These are phyloP conservation scores for Mesochorus sp. DNA, from an alignment of 2,888 invertebrate species.

Conservation along the genomic window DNA sequence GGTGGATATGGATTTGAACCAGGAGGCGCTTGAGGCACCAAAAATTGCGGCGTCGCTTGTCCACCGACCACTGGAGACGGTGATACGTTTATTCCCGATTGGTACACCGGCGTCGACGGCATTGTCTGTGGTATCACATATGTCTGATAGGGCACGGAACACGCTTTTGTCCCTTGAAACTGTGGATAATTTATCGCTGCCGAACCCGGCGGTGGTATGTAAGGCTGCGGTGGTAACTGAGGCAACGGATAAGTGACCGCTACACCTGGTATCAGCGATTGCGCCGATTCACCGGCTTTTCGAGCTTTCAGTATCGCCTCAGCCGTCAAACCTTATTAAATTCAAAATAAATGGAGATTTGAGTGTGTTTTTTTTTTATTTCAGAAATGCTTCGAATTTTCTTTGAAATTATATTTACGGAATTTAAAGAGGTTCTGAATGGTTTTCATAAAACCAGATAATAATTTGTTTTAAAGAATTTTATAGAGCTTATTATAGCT, in stretches of 20 bases:
- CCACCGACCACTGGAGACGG: constrained; percentile 41
- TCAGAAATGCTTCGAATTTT: too few relatives aligned
- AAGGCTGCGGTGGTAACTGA: constrained; percentile 79
- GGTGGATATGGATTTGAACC: constrained; percentile 80
- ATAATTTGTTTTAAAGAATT: too few relatives aligned
- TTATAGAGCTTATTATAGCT: too few relatives aligned
- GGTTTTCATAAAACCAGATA: too few relatives aligned
- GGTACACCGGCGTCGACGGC: constrained; percentile 39
- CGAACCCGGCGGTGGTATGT: constrained; percentile 79
- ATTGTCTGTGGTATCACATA: constrained; percentile 67
- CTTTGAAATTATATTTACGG: too few relatives aligned
- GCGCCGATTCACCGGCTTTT: constrained; percentile 69
- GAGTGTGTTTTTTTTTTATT: too few relatives aligned
- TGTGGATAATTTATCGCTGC: constrained; percentile 76
- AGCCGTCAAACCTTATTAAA: constrained; percentile 75
- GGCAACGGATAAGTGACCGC: constrained; percentile 69
- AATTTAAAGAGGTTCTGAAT: too few relatives aligned
- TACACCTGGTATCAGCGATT: constrained; percentile 54
- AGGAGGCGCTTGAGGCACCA: constrained; percentile 78
- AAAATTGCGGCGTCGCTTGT: constrained; percentile 67
- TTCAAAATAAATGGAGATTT: too few relatives aligned
- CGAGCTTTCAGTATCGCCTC: constrained; percentile 77
- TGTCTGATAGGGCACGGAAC: constrained; percentile 72
- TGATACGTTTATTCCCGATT: constrained; percentile 25
- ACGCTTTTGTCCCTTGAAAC: constrained; percentile 73